Conservation (phyloP, 1,140 invertebrate genomes). For the Drosophila lacteicornis region DNA sequence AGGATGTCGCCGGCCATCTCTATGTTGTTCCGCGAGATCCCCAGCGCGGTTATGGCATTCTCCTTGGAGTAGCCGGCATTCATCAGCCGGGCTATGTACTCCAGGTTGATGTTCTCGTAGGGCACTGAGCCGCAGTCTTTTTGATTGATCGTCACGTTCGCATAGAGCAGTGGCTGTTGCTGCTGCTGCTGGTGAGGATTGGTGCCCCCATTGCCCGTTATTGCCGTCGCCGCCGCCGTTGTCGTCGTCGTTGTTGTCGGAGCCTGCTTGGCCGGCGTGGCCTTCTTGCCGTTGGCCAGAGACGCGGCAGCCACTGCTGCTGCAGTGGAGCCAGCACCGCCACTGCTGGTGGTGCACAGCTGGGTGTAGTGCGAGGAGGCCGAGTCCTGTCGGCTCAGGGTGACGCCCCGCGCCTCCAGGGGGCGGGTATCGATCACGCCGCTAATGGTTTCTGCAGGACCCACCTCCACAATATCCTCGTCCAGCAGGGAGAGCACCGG, state of each 20-base stretch:
- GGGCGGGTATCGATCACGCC: constrained; percentile 88
- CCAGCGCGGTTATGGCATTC: constrained; percentile 94
- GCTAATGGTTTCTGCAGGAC: constrained; percentile 88
- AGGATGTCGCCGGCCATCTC: constrained; percentile 98
- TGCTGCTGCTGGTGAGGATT: constrained; percentile 51
- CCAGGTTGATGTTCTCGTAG: constrained; percentile 96
- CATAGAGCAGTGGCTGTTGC: constrained; percentile 77
- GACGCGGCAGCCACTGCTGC: constrained; percentile 28
- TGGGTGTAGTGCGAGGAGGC: constrained; percentile 75
- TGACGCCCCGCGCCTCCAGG: constrained; percentile 74
- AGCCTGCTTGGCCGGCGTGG: constrained; percentile 32
- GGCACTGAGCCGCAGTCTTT: constrained; percentile 85
- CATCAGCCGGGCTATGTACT: constrained; percentile 94
- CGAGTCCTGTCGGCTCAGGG: constrained; percentile 43
- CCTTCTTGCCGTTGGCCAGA: constrained; percentile 66
- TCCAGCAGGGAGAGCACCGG: constrained; percentile 74
- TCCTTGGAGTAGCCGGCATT: constrained; percentile 95
- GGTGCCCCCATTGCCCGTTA: constrained; percentile 7
- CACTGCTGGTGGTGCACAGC: constrained; percentile 71
- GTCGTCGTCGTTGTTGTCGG: constrained; percentile 35
- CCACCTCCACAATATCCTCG: constrained; percentile 86
- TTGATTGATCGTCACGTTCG: constrained; percentile 84
- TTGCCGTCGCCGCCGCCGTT: constrained; percentile 20
- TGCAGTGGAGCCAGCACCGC: constrained; percentile 37
- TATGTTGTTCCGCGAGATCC: constrained; percentile 96